phyloP scores from a whole-genome alignment of 2,113 vertebrate species.

The Microcebus griseorufus region DNA sequence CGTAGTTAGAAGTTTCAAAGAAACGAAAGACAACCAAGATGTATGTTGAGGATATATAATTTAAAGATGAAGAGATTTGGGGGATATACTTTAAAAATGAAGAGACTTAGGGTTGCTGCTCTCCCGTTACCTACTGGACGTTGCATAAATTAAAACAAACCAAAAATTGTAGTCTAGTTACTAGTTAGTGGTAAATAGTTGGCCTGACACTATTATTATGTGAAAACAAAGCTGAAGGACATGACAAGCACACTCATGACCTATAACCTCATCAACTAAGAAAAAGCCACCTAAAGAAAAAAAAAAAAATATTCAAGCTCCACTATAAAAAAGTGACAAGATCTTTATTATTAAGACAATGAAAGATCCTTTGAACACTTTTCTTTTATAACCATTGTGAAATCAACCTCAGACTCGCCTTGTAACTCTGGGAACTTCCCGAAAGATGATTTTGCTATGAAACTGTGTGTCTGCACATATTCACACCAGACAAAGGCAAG shows the following conservation, averaged over 20 bases:
- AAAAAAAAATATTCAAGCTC: background rate
- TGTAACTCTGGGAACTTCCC: background rate
- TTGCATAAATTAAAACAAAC: background rate
- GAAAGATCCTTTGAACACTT: background rate
- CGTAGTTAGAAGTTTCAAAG: background rate
- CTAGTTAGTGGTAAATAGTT: background rate
- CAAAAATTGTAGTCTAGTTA: background rate
- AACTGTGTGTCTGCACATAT: conserved; percentile 33
- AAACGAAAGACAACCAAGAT: background rate
- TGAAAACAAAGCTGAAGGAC: background rate
- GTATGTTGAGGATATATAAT: background rate
- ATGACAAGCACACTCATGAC: background rate
- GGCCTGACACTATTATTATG: background rate
- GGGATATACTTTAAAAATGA: background rate
- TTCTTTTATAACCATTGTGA: background rate
- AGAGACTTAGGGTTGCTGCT: background rate
- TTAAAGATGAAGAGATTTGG: background rate
- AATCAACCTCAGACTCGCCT: background rate
- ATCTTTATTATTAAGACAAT: background rate
- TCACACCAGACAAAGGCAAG: conserved; percentile 33
- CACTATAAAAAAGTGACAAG: background rate
- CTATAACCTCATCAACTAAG: background rate
- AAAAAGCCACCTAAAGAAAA: background rate
- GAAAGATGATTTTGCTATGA: background rate
- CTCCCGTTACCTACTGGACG: background rate